Percentiles rank a stretch among this genome's conserved stretches.
Conservation (phyloP, 2,888 invertebrate genomes). For the Amorpha juglandis region DNA sequence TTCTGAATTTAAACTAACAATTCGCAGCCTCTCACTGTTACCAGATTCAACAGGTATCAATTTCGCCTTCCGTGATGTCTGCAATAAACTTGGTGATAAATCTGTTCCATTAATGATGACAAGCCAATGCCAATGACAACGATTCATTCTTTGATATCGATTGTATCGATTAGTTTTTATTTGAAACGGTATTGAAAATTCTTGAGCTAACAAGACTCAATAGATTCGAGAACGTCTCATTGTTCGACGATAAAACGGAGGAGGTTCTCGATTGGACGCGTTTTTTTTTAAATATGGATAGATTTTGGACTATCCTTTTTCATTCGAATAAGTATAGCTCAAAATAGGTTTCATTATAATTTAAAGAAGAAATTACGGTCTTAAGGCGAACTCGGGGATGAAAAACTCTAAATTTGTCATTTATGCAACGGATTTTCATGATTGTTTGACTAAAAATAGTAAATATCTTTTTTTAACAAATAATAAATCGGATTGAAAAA, state of each 20-base stretch:
- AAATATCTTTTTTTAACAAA: too few relatives aligned
- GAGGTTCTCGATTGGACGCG: too few relatives aligned
- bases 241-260: neutral
- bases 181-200: slow-evolving; percentile 62
- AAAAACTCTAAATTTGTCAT: too few relatives aligned
- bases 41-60: slow-evolving; percentile 21
- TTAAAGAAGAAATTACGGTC: too few relatives aligned
- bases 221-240: slow-evolving; percentile 47
- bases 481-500: too few relatives aligned
- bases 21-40: neutral
- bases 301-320: too few relatives aligned
- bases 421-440: too few relatives aligned
- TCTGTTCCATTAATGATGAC: slow-evolving; percentile 4
- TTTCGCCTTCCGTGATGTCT: neutral
- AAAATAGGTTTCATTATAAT: too few relatives aligned
- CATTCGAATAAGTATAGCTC: too few relatives aligned
- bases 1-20: neutral
- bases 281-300: too few relatives aligned
- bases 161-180: slow-evolving; percentile 40
- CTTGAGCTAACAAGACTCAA: slow-evolving; percentile 59
- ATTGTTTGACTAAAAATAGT: too few relatives aligned
- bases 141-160: slow-evolving; percentile 43
- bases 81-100: slow-evolving; percentile 10
- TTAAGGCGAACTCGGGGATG: too few relatives aligned
- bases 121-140: slow-evolving; percentile 28